Evolutionary conservation across 2,888 invertebrate species (phyloP), one percentile per base, ranked within the genome.

Genomic region (Zhengitettix transpicula): DNA sequence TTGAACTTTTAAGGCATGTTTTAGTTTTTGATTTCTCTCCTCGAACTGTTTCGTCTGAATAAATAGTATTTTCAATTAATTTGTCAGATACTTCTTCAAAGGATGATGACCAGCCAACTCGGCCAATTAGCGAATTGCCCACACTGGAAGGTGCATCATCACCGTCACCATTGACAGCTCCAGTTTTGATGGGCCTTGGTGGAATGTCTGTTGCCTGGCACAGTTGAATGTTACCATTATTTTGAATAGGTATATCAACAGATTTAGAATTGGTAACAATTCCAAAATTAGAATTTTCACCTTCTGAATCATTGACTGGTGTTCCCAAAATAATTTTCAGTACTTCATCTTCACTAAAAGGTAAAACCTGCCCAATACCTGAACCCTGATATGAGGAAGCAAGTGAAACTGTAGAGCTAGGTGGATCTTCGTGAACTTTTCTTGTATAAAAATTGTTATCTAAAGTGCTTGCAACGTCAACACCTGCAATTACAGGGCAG

Each of bases 381-480:
- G 62, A 62, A 28, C 57, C 54, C 56, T 56, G 58, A 44, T 59
- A 59, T 14, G 65, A 65, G 10, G 61, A 47, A 9, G 64, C 64
- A 11, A 56, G 41, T 16, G 55, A 58, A 17, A 57, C 40, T 14
- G 58, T 47, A 42, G 60, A 55, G 42, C 55, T 58, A n/a, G 44
- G 47, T 12, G 58, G 47, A 58, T 40, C 16, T 42, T 60, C 61
- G 15, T 66, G 63, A 41, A 66, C 67, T 1, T 68, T 66, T 40
- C 62, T 65, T 1, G 65, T 65, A 5, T 61, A 60, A 0, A 64
- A 58, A 15, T 67, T 59, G 47, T 40, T 42, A 52, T 58, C 58
- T 40, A 79, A 72, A 41, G 79, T 80, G 68, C 82, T 84, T 1
- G 86, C 91, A 10, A 91, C 83, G 75, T 92, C 92, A 42, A 89